Evolutionary conservation across 1,140 invertebrate genomes (phyloP), one percentile per base, ranked within the genome.

Genomic region (Diabrotica undecimpunctata): DNA sequence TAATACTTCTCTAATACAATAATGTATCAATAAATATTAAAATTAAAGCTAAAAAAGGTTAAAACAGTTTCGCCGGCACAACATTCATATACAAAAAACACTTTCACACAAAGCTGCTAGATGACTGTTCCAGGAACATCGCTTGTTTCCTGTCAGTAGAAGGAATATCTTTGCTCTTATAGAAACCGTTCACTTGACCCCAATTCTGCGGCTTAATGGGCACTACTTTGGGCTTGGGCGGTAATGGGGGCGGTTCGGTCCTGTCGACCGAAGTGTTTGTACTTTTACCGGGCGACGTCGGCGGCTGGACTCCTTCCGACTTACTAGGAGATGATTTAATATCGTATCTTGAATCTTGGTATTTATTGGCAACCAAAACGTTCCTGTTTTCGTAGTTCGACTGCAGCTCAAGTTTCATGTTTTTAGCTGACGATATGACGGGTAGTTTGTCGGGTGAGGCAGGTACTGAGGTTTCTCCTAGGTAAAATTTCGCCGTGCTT

Each of bases 81-180:
- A 25, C 25, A 25, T 25, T 25, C 25, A 25, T 25, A 25, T 25
- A 25, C 25, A 25, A 8, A 46, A 3, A 8, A 6, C 6, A 8
- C n/a, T 58, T 50, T 71, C 57, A 72, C 38, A 87, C 85, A 80
- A 87, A 87, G 77, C 85, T 87, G 73, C 85, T 86, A 66, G 83
- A 85, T 25, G 85, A 81, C 69, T 86, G 83, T 66, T 87, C 85
- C 11, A 87, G 75, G 74, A 85, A 87, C 36, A 83, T 79, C 53
- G 72, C 68, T 71, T 80, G 58, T 74, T 80, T 65, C 46, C 52
- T 65, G 61, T 55, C 66, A 58, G 58, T 71, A 65, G 62, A 66
- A 56, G 61, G 66, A 53, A 70, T 67, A 8, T 75, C 62, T 64
- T 69, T 69, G 14, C 70, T 61, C 71, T 77, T 68, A 72, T 72